Evolutionary conservation across 2,113 vertebrate species (phyloP).

Genomic region (Bettongia penicillata): DNA sequence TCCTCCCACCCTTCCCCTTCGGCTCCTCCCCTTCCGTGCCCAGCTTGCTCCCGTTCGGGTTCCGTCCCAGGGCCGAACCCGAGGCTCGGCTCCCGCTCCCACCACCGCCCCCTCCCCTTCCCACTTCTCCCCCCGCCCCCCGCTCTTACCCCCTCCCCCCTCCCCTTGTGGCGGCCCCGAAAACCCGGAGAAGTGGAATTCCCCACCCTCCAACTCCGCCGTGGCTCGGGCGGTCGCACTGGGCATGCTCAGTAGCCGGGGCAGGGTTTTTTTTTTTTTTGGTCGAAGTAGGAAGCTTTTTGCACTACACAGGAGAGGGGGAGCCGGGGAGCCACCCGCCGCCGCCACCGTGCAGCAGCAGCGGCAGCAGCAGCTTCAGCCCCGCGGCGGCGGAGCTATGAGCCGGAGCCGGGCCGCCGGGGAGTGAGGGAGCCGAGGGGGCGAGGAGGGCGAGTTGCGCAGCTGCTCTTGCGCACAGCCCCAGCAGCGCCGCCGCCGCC

Average conservation of each 20-base stretch:
- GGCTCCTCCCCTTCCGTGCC: slow-evolving; percentile 64
- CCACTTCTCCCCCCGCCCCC: slow-evolving; percentile 58
- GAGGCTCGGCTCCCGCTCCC: slow-evolving; percentile 3
- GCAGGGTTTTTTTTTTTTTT: slow-evolving; percentile 68
- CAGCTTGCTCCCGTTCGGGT: neutral
- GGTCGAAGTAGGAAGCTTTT: slow-evolving; percentile 78
- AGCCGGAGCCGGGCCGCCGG: slow-evolving; percentile 70
- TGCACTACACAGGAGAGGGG: slow-evolving; percentile 73
- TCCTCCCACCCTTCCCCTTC: neutral
- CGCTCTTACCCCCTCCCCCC: slow-evolving; percentile 63
- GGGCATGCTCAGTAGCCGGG: slow-evolving; percentile 78
- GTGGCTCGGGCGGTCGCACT: slow-evolving; percentile 65
- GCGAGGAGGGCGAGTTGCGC: slow-evolving; percentile 81
- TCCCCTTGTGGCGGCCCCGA: slow-evolving; percentile 71
- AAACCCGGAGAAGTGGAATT: slow-evolving; percentile 74
- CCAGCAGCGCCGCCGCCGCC: slow-evolving; percentile 72
- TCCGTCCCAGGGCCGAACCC: slow-evolving; percentile 49
- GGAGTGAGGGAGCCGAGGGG: slow-evolving; percentile 71
- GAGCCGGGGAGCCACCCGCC: slow-evolving; percentile 68
- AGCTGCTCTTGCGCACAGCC: slow-evolving; percentile 84
- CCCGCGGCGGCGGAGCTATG: slow-evolving; percentile 65
- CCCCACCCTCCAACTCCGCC: slow-evolving; percentile 40
- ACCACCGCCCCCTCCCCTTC: neutral
- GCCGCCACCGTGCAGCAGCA: slow-evolving; percentile 36
- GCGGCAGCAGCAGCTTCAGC: neutral